phyloP scores from a whole-genome alignment of 2,113 vertebrate genomes.

The Amblyopsis rosae region DNA sequence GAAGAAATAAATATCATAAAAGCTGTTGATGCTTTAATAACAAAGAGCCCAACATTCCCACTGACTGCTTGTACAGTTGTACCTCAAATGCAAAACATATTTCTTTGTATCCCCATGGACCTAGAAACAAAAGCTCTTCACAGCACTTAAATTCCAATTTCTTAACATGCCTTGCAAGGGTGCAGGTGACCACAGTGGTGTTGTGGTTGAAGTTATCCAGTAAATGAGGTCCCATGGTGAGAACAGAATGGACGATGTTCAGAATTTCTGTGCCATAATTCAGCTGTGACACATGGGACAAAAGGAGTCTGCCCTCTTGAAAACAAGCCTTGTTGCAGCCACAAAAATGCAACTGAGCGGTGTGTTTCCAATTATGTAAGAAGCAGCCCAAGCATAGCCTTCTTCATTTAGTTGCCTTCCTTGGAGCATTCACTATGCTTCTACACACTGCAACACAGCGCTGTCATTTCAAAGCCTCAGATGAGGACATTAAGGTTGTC shows the following conservation, averaged over 20 bases:
- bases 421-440: slow-evolving; percentile 30
- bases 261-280: slow-evolving; percentile 37
- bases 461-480: slow-evolving; percentile 30
- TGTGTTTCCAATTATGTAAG: slow-evolving; percentile 68
- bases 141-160: slow-evolving; percentile 22
- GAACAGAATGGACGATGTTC: slow-evolving; percentile 41
- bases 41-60: slow-evolving; percentile 15
- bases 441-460: slow-evolving; percentile 36
- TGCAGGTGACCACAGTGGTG: slow-evolving; percentile 25
- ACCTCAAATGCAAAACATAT: slow-evolving; percentile 44
- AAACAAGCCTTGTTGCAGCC: slow-evolving; percentile 51
- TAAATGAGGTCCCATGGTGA: slow-evolving; percentile 29
- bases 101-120: slow-evolving; percentile 29
- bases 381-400: slow-evolving; percentile 46
- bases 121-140: slow-evolving; percentile 34
- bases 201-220: slow-evolving; percentile 39
- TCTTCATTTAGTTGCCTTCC: slow-evolving; percentile 57
- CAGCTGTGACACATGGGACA: slow-evolving; percentile 41
- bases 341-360: slow-evolving; percentile 57
- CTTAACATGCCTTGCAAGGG: slow-evolving; percentile 5
- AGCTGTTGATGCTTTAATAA: slow-evolving; percentile 24
- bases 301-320: slow-evolving; percentile 49
- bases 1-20: slow-evolving; percentile 1
- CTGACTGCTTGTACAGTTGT: slow-evolving; percentile 8
- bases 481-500: slow-evolving; percentile 43